Evolutionary conservation across 2,888 invertebrate genomes (phyloP).

Genomic region (Dermolepida albohirtum): DNA sequence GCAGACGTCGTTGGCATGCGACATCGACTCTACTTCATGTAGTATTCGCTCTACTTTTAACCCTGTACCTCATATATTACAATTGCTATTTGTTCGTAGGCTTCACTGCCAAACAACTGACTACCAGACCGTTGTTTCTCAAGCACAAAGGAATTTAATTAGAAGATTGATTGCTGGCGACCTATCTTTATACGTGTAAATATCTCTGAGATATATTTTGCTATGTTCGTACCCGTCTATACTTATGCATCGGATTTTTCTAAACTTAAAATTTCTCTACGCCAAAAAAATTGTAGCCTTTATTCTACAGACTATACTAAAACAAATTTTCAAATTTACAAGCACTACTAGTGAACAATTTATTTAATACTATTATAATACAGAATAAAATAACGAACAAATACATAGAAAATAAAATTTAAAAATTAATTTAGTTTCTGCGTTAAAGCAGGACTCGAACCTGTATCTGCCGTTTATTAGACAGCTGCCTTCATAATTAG

Average conservation of each 20-base stretch:
- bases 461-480: too few relatives aligned
- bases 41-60: slow-evolving; percentile 49
- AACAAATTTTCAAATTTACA: too few relatives aligned
- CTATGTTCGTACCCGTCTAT: background rate
- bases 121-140: slow-evolving; percentile 18
- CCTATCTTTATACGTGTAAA: slow-evolving; percentile 26
- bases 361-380: too few relatives aligned
- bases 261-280: too few relatives aligned
- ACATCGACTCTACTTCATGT: slow-evolving; percentile 38
- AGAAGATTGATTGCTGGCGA: slow-evolving; percentile 28
- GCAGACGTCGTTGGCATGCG: slow-evolving; percentile 40
- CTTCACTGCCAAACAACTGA: slow-evolving; percentile 47
- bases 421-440: too few relatives aligned
- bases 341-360: too few relatives aligned
- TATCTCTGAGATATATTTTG: slow-evolving; percentile 3
- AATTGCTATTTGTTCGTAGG: slow-evolving; percentile 49
- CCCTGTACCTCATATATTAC: slow-evolving; percentile 49
- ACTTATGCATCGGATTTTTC: background rate
- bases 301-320: too few relatives aligned
- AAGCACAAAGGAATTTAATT: slow-evolving; percentile 39
- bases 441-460: too few relatives aligned
- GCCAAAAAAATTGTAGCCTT: too few relatives aligned
- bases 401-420: too few relatives aligned
- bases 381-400: too few relatives aligned
- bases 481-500: too few relatives aligned